phyloP scores from a whole-genome alignment of 2,797 vertebrate genomes.

The Phataginus tricuspis region DNA sequence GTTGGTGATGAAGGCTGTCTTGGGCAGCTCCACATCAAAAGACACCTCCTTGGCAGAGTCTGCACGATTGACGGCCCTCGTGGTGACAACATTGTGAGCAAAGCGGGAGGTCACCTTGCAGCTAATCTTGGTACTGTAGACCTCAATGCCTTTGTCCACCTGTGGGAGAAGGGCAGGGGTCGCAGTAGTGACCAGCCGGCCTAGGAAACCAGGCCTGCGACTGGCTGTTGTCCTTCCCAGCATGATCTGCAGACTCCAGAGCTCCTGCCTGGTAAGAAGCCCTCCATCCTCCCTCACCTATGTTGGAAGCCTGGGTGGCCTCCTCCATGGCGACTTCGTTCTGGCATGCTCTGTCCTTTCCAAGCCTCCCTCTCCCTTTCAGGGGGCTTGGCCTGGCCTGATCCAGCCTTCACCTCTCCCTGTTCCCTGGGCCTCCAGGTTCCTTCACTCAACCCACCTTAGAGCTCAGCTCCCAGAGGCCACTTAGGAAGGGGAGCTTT shows the following conservation, averaged over 20 bases:
- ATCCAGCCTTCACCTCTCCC: background rate
- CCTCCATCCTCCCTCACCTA: background rate
- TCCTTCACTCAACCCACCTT: background rate
- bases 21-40: constrained; percentile 94
- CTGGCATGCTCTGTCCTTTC: background rate
- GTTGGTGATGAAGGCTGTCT: constrained; percentile 95
- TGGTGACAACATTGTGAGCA: constrained; percentile 93
- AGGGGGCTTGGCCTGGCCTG: background rate
- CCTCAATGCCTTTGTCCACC: constrained; percentile 84
- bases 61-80: constrained; percentile 90
- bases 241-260: background rate
- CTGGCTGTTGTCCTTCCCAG: background rate
- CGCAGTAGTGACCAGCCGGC: background rate
- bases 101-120: constrained; percentile 92
- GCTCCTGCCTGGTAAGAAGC: background rate
- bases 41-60: constrained; percentile 90
- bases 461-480: background rate
- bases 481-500: background rate
- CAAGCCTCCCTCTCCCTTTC: background rate
- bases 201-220: background rate
- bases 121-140: constrained; percentile 90
- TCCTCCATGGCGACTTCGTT: background rate
- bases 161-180: constrained; percentile 64
- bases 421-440: background rate
- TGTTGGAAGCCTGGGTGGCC: background rate